phyloP scores from a whole-genome alignment of 1,140 invertebrate species.

The Drosophila sturtevanti region DNA sequence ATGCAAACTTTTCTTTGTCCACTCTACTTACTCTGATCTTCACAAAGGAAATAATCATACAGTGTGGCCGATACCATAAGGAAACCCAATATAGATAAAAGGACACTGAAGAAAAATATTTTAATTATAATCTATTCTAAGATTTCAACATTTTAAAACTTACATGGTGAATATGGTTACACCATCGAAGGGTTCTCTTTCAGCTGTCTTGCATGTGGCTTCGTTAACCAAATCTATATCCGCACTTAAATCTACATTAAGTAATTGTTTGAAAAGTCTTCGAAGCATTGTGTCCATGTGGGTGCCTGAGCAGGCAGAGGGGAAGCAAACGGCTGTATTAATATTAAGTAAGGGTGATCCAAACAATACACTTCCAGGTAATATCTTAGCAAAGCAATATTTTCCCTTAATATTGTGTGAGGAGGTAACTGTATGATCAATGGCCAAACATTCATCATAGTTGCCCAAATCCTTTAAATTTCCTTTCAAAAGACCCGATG shows the following conservation, averaged over 20 bases:
- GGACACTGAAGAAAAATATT: conserved; percentile 34
- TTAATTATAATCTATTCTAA: not conserved
- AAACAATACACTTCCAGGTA: not conserved
- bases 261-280: conserved; percentile 16
- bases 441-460: conserved; percentile 49
- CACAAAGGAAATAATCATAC: conserved; percentile 40
- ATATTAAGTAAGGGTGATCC: not conserved
- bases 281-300: conserved; percentile 42
- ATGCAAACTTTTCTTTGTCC: too few relatives aligned
- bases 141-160: conserved; percentile 24
- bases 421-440: conserved; percentile 16
- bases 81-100: conserved; percentile 35
- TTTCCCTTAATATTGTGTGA: conserved; percentile 36
- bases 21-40: conserved; percentile 37
- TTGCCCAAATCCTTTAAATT: conserved; percentile 52
- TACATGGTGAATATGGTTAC: conserved; percentile 63
- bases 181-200: conserved; percentile 20
- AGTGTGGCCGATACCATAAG: conserved; percentile 40
- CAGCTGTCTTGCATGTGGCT: conserved; percentile 29
- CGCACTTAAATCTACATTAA: conserved; percentile 15
- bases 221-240: conserved; percentile 16
- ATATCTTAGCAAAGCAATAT: conserved; percentile 30
- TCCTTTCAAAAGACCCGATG: conserved; percentile 45
- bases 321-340: conserved; percentile 44
- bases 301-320: conserved; percentile 31